A percentile compares a stretch with the other conserved stretches of the same genome.
Evolutionary conservation across 1,140 invertebrate genomes (phyloP).

Genomic region (Papilio glaucus): DNA sequence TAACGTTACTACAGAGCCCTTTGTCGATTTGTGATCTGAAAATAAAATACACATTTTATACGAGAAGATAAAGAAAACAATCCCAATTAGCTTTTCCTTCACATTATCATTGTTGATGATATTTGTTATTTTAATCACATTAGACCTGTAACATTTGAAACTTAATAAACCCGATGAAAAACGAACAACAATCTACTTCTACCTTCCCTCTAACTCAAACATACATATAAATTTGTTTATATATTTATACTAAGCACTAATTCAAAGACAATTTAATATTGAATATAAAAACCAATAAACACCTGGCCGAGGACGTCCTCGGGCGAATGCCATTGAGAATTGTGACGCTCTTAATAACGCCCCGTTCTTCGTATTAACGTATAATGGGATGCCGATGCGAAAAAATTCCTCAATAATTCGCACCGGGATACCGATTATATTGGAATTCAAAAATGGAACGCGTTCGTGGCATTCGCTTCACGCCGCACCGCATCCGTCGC

Average conservation of each 20-base stretch:
- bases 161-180: too few relatives aligned
- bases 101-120: too few relatives aligned
- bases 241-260: constrained; percentile 32
- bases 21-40: constrained; percentile 76
- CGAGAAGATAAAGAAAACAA: too few relatives aligned
- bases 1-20: constrained; percentile 72
- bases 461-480: background rate
- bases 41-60: too few relatives aligned
- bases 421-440: constrained; percentile 44
- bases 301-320: constrained; percentile 30
- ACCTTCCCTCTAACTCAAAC: constrained; percentile 30
- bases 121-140: too few relatives aligned
- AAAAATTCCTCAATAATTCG: constrained; percentile 65
- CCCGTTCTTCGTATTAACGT: constrained; percentile 49
- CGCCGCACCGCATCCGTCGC: background rate
- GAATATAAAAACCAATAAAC: constrained; percentile 41
- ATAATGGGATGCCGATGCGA: constrained; percentile 69
- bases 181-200: constrained; percentile 5
- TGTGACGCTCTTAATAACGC: constrained; percentile 51
- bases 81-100: constrained; percentile 26
- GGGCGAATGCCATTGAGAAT: constrained; percentile 45
- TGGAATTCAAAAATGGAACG: constrained; percentile 59
- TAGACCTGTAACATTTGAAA: too few relatives aligned
- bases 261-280: constrained; percentile 37
- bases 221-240: too few relatives aligned